Percentiles rank a stretch among this genome's conserved stretches.
Evolutionary conservation across 2,113 vertebrate genomes (phyloP).

Genomic region (Heterotis niloticus): DNA sequence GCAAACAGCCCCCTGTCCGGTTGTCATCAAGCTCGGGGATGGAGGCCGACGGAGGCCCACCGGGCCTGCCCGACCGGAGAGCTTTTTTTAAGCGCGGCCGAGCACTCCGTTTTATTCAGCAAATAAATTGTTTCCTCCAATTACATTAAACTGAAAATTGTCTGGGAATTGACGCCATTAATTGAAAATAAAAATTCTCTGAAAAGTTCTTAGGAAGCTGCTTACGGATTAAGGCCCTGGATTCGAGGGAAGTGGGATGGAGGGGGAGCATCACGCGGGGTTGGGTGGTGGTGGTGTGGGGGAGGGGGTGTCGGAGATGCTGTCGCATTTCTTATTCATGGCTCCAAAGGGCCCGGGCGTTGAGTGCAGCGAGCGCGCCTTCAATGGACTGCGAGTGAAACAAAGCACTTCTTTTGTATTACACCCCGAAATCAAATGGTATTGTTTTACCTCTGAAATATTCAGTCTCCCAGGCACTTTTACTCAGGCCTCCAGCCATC

Average conservation of each 20-base stretch:
- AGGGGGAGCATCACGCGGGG: not conserved
- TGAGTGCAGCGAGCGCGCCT: slow-evolving; percentile 53
- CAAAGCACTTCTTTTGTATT: slow-evolving; percentile 76
- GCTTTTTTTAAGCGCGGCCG: slow-evolving; percentile 75
- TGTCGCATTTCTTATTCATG: slow-evolving; percentile 74
- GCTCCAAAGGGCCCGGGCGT: slow-evolving; percentile 54
- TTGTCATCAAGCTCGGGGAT: not conserved
- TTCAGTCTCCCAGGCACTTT: slow-evolving; percentile 96
- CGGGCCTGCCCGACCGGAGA: slow-evolving; percentile 63
- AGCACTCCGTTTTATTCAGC: slow-evolving; percentile 77
- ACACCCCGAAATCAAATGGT: slow-evolving; percentile 96
- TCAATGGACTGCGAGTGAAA: slow-evolving; percentile 68
- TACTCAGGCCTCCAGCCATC: slow-evolving; percentile 85
- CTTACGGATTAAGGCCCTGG: slow-evolving; percentile 64
- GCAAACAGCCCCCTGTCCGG: slow-evolving; percentile 60
- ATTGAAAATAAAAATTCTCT: slow-evolving; percentile 92
- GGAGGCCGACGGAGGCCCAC: not conserved
- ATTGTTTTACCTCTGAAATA: slow-evolving; percentile 96
- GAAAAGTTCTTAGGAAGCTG: slow-evolving; percentile 82
- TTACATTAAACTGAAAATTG: slow-evolving; percentile 88
- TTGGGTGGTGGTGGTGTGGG: slow-evolving; percentile 43
- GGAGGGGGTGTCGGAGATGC: slow-evolving; percentile 50
- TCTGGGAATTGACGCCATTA: slow-evolving; percentile 85
- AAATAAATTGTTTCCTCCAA: slow-evolving; percentile 89
- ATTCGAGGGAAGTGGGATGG: not conserved